A percentile compares a stretch with the other conserved stretches of the same genome.
Conservation (phyloP, 2,113 vertebrate genomes). For the Carollia perspicillata region DNA sequence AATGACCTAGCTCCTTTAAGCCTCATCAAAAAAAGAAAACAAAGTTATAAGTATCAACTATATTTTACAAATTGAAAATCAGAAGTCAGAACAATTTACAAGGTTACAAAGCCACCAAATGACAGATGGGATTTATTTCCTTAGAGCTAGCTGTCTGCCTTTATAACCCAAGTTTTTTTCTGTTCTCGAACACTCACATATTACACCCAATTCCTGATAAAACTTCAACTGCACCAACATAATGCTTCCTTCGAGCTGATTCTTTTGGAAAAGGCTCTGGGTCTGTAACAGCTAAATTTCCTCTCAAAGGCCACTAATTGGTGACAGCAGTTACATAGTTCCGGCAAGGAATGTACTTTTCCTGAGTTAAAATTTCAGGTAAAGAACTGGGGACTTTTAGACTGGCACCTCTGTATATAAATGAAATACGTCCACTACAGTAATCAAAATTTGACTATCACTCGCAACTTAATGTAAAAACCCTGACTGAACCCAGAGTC, state of each 20-base stretch:
- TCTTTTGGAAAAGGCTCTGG: not conserved
- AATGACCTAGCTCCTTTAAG: not conserved
- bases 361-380: not conserved
- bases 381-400: constrained; percentile 21
- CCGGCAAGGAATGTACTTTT: not conserved
- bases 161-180: not conserved
- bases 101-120: not conserved
- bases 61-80: constrained; percentile 13
- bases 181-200: not conserved
- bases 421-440: not conserved
- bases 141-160: not conserved
- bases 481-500: not conserved
- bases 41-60: not conserved
- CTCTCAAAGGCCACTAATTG: not conserved
- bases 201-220: not conserved
- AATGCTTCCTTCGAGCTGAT: not conserved
- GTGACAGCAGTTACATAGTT: not conserved
- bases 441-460: not conserved
- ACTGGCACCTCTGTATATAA: not conserved
- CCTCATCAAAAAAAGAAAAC: not conserved
- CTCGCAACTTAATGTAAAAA: constrained; percentile 18
- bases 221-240: not conserved
- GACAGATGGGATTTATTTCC: not conserved
- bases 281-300: not conserved
- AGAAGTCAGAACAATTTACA: not conserved